These are phyloP conservation scores for Sinocyclocheilus rhinocerous DNA, from an alignment of 2,113 vertebrate genomes.

Conservation along the genomic window DNA sequence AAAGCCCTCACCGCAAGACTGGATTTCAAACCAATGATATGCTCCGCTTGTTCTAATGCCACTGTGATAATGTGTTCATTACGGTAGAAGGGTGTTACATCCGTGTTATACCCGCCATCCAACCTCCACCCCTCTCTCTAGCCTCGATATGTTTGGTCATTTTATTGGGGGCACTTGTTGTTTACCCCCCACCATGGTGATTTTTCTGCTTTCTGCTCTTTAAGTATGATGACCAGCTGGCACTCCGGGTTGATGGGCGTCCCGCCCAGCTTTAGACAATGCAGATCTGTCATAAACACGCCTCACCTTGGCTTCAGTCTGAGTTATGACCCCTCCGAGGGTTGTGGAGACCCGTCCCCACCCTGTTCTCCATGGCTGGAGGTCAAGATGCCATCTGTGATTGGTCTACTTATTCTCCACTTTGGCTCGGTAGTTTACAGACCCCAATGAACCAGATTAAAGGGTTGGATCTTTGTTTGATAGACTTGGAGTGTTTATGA, in stretches of 20 bases:
- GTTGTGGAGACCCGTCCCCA: conserved; percentile 54
- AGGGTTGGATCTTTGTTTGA: conserved; percentile 16
- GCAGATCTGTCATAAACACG: conserved; percentile 66
- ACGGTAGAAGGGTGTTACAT: neutral
- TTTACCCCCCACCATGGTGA: conserved; percentile 7
- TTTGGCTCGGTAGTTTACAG: conserved; percentile 39
- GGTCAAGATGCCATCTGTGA: conserved; percentile 66
- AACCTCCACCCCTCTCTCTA: conserved; percentile 12
- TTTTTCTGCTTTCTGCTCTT: conserved; percentile 53
- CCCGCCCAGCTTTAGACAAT: conserved; percentile 62
- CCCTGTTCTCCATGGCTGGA: conserved; percentile 51
- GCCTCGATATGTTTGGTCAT: neutral
- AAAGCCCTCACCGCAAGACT: conserved; percentile 41
- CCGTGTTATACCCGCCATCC: neutral
- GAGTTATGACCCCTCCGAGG: conserved; percentile 66
- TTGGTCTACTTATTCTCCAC: conserved; percentile 62
- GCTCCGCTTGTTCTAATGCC: conserved; percentile 64
- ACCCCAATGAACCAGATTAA: neutral
- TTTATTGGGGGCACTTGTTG: conserved; percentile 54
- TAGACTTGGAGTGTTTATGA: conserved; percentile 3
- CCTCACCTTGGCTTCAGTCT: conserved; percentile 43
- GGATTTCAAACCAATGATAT: conserved; percentile 58
- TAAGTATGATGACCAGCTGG: conserved; percentile 73
- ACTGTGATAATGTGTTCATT: conserved; percentile 61
- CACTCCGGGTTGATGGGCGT: conserved; percentile 62